phyloP scores from a whole-genome alignment of 2,888 invertebrate genomes.

The Nephrotoma appendiculata region DNA sequence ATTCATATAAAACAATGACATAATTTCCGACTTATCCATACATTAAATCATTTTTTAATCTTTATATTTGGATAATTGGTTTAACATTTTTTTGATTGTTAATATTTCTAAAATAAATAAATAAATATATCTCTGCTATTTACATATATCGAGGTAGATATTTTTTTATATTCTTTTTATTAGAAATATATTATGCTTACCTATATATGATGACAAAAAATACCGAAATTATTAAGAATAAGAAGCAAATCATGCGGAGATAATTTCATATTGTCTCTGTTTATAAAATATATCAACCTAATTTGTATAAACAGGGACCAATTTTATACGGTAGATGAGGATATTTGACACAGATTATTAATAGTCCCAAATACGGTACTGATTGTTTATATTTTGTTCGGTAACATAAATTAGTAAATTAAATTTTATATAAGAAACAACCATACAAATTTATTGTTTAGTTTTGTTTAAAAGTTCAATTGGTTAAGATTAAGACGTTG shows the following conservation, averaged over 20 bases:
- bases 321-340: constrained; percentile 9
- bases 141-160: neutral
- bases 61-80: neutral
- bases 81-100: neutral
- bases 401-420: neutral
- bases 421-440: constrained; percentile 2
- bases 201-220: neutral
- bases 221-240: neutral
- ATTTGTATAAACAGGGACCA: constrained; percentile 8
- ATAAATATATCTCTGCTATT: neutral
- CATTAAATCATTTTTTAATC: neutral
- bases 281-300: neutral
- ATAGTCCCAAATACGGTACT: neutral
- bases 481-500: neutral
- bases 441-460: neutral
- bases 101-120: neutral
- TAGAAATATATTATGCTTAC: neutral
- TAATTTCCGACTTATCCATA: neutral
- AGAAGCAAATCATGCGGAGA: constrained; percentile 10
- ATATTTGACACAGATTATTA: neutral
- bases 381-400: neutral
- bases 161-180: neutral
- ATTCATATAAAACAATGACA: neutral
- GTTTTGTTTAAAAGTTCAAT: neutral
- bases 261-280: constrained; percentile 10